Evolutionary conservation across 1,140 invertebrate species (phyloP).

Genomic region (Drosophila arizonae): DNA sequence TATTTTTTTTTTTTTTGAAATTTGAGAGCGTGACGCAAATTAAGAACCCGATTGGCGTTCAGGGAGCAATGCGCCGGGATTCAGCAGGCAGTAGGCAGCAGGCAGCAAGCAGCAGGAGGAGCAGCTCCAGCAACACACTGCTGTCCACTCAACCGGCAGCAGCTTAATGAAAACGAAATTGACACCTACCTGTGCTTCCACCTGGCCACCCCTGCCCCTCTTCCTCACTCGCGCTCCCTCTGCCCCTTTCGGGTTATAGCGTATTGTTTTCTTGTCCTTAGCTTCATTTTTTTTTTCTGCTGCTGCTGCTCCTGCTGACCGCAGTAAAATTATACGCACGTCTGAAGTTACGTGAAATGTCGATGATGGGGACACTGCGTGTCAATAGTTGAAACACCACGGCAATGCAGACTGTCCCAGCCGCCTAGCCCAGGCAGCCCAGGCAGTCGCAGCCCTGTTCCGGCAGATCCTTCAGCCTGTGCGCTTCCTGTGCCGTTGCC

Average conservation of each 20-base stretch:
- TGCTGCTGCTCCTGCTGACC: slow-evolving; percentile 45
- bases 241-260: neutral
- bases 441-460: slow-evolving; percentile 9
- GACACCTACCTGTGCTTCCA: slow-evolving; percentile 55
- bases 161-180: slow-evolving; percentile 80
- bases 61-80: slow-evolving; percentile 15
- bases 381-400: slow-evolving; percentile 63
- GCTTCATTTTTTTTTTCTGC: slow-evolving; percentile 14
- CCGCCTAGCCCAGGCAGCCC: too few species aligned
- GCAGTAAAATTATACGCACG: slow-evolving; percentile 78
- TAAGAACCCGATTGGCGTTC: slow-evolving; percentile 51
- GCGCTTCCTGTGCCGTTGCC: slow-evolving; percentile 45
- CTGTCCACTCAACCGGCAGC: slow-evolving; percentile 69
- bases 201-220: neutral
- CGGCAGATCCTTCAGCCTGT: slow-evolving; percentile 6
- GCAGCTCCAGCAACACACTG: neutral
- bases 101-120: neutral
- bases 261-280: slow-evolving; percentile 32
- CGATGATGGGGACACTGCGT: slow-evolving; percentile 58
- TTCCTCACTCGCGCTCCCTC: too few species aligned
- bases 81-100: neutral
- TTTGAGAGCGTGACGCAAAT: slow-evolving; percentile 74
- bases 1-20: slow-evolving; percentile 55
- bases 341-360: slow-evolving; percentile 68
- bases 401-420: neutral